A percentile compares a stretch with the other conserved stretches of the same genome.
phyloP scores from a whole-genome alignment of 2,888 invertebrate genomes.

The Exocentrus adspersus region DNA sequence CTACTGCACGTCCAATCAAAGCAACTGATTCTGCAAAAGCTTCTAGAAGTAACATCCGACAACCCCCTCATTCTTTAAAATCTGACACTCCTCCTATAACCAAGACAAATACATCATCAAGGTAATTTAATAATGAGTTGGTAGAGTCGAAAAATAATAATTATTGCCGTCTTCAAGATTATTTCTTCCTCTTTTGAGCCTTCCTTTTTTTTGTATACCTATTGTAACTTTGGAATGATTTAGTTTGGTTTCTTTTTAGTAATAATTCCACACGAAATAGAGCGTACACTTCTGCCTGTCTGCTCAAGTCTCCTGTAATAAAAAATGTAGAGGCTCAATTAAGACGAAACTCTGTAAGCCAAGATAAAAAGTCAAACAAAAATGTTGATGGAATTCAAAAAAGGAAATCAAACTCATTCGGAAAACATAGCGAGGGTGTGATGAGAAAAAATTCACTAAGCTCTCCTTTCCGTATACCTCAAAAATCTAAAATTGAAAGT shows the following conservation, averaged over 20 bases:
- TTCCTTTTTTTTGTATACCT: too few species aligned
- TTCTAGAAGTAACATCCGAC: neutral
- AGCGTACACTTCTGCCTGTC: neutral
- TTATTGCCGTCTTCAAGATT: too few species aligned
- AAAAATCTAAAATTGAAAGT: neutral
- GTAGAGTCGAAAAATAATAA: too few species aligned
- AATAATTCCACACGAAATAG: neutral
- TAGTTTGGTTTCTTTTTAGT: neutral
- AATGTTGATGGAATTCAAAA: slow-evolving; percentile 16
- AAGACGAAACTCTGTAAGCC: slow-evolving; percentile 34
- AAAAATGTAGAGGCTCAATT: slow-evolving; percentile 9
- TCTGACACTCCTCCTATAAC: slow-evolving; percentile 14
- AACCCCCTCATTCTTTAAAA: too few species aligned
- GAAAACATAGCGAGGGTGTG: slow-evolving; percentile 31
- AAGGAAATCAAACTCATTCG: slow-evolving; percentile 35
- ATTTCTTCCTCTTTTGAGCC: too few species aligned
- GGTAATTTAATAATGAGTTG: neutral
- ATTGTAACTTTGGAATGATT: too few species aligned
- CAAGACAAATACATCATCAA: slow-evolving; percentile 13
- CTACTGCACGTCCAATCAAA: slow-evolving; percentile 11
- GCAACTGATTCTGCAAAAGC: neutral
- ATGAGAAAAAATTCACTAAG: slow-evolving; percentile 35
- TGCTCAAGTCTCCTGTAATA: neutral
- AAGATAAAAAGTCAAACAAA: slow-evolving; percentile 1
- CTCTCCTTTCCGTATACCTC: slow-evolving; percentile 28